Evolutionary conservation across 2,888 invertebrate species (phyloP), one percentile per base, ranked within the genome.

Genomic region (Dugesia japonica): DNA sequence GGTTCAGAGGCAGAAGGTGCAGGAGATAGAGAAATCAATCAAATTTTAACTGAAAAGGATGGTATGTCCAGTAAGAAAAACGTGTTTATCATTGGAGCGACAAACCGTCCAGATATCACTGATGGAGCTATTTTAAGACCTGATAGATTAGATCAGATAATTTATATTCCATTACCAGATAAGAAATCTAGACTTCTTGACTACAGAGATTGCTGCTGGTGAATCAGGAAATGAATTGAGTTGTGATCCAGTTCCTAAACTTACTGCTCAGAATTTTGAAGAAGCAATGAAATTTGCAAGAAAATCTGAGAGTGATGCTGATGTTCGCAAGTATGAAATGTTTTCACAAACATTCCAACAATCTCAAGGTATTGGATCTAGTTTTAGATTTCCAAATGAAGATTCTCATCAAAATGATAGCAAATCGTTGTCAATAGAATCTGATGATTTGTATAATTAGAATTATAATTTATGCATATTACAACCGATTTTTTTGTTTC

Each of bases 271-370:
- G 78, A 98, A 99, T 86, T 98, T 98, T 86, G 98, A 98, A 86
- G 97, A 98, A 86, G 94, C 95, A 42, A 97, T 97, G 95, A 92
- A 92, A 87, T 95, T 91, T 86, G 95, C 95, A 79, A 89, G 95
- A 75, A 89, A 97, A 71, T 98, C 97, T 28, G 98, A 99, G 73
- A 94, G 93, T 75, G 98, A 99, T 87, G 95, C 95, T 86, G 98
- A 99, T 87, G 97, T 99, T 85, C 89, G 97, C 84, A 98, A 98
- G 87, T 99, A 99, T 86, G 98, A 99, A 88, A 98, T 99, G 97
- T 99, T 99, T 87, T 93, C 98, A 82, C 97, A 99, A 88, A 99
- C 98, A 80, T 88, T 99, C 83, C 98, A 99, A 17, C 9, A 17
- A 38, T 38, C 38, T 38, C 38, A 38, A 38, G 38, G 38, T 13